phyloP scores from a whole-genome alignment of 2,797 vertebrate genomes.

The Menidia menidia region DNA sequence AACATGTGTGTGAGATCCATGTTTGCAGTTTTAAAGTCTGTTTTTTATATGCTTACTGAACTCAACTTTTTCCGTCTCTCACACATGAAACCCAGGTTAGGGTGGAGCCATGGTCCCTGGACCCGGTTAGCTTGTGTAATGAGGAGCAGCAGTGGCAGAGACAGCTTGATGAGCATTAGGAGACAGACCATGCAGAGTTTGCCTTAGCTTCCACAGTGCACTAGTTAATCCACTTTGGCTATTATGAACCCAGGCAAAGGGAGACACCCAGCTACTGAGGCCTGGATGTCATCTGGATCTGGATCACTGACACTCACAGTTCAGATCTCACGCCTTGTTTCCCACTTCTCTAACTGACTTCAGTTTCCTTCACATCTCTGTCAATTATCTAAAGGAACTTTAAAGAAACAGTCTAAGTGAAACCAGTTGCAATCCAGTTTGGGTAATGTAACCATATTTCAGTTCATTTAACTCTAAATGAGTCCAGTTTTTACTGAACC shows the following conservation, averaged over 20 bases:
- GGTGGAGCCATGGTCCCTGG: not conserved
- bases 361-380: too few relatives aligned
- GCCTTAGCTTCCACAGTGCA: conserved; percentile 52
- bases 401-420: too few relatives aligned
- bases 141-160: conserved; percentile 14
- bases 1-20: not conserved
- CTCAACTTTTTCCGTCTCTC: not conserved
- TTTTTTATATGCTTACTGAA: too few relatives aligned
- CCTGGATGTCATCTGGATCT: not conserved
- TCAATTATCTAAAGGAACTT: too few relatives aligned
- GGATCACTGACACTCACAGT: not conserved
- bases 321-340: not conserved
- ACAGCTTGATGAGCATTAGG: conserved; percentile 80
- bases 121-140: not conserved
- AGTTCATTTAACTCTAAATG: too few relatives aligned
- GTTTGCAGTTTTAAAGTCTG: not conserved
- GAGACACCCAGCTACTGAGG: conserved; percentile 43
- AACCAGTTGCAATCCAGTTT: too few relatives aligned
- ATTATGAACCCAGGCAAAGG: conserved; percentile 48
- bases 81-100: not conserved
- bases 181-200: conserved; percentile 49
- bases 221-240: conserved; percentile 69
- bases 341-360: not conserved
- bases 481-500: too few relatives aligned
- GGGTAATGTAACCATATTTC: too few relatives aligned